Evolutionary conservation across 92 coral and sea anemone genomes (phyloP).

Genomic region (Epizoanthus scotinus): DNA sequence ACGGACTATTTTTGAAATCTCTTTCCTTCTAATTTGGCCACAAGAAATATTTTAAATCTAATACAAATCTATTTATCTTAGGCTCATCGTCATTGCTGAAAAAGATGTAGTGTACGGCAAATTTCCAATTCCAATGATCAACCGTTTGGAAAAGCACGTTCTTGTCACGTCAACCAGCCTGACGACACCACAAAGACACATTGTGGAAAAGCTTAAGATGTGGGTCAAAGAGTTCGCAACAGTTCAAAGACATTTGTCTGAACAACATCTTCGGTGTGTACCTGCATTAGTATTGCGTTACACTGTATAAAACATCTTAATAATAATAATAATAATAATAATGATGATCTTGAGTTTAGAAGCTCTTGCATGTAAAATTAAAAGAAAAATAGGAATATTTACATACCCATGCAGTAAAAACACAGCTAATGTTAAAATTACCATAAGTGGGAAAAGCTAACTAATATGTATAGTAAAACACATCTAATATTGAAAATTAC

Average conservation of each 20-base stretch:
- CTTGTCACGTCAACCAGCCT: constrained; percentile 73
- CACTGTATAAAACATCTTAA: too few relatives aligned
- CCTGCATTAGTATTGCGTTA: too few relatives aligned
- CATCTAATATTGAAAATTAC: too few relatives aligned
- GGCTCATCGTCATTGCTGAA: constrained; percentile 90
- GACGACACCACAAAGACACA: constrained; percentile 43
- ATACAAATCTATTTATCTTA: not conserved
- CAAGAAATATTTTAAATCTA: not conserved
- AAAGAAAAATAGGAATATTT: too few relatives aligned
- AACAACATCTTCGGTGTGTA: constrained; percentile 14
- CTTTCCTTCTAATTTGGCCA: not conserved
- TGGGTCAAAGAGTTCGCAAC: constrained; percentile 70
- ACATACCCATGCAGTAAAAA: too few relatives aligned
- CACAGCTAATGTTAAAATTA: too few relatives aligned
- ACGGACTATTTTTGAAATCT: not conserved
- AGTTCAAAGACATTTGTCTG: constrained; percentile 6
- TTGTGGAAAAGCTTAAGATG: constrained; percentile 55
- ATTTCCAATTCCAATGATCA: constrained; percentile 79
- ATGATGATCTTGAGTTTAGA: too few relatives aligned
- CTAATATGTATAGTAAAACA: too few relatives aligned
- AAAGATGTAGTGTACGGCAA: constrained; percentile 77
- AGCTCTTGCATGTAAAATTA: too few relatives aligned
- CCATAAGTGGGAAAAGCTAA: too few relatives aligned
- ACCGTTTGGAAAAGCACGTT: constrained; percentile 85
- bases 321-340: too few relatives aligned